Evolutionary conservation across 1,140 invertebrate species (phyloP).

Genomic region (Leptinotarsa lineolata): DNA sequence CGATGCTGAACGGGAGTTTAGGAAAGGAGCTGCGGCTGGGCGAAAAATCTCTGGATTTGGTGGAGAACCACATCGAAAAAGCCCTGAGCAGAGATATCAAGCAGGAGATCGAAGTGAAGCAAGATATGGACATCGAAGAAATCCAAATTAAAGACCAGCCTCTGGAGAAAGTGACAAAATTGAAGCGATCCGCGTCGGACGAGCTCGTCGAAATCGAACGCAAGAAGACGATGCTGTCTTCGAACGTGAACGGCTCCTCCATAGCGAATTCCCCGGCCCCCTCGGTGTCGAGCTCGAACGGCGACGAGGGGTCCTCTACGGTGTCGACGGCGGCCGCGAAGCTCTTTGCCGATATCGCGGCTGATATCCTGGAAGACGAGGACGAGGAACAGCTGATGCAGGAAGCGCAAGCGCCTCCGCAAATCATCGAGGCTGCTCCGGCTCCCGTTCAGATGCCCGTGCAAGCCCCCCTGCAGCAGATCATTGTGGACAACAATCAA

Average conservation of each 20-base stretch:
- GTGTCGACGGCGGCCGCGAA: conserved; percentile 74
- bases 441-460: conserved; percentile 30
- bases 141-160: conserved; percentile 19
- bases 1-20: conserved; percentile 64
- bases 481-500: conserved; percentile 51
- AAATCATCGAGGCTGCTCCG: conserved; percentile 25
- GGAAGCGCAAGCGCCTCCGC: conserved; percentile 43
- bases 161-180: conserved; percentile 25
- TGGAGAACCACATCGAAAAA: conserved; percentile 66
- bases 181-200: conserved; percentile 57
- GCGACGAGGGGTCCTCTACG: conserved; percentile 59
- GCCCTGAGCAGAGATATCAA: conserved; percentile 55
- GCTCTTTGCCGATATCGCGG: conserved; percentile 71
- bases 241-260: conserved; percentile 58
- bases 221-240: conserved; percentile 58
- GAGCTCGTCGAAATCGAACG: conserved; percentile 56
- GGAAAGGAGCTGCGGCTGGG: conserved; percentile 65
- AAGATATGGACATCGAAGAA: conserved; percentile 30
- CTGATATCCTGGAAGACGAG: conserved; percentile 72
- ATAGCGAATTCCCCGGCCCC: conserved; percentile 56
- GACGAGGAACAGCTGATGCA: conserved; percentile 62
- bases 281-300: conserved; percentile 57
- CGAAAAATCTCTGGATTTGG: conserved; percentile 66
- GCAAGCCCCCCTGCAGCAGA: conserved; percentile 37
- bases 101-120: conserved; percentile 40